Evolutionary conservation across 2,888 invertebrate genomes (phyloP).

Genomic region (Drosophila tanythrix): DNA sequence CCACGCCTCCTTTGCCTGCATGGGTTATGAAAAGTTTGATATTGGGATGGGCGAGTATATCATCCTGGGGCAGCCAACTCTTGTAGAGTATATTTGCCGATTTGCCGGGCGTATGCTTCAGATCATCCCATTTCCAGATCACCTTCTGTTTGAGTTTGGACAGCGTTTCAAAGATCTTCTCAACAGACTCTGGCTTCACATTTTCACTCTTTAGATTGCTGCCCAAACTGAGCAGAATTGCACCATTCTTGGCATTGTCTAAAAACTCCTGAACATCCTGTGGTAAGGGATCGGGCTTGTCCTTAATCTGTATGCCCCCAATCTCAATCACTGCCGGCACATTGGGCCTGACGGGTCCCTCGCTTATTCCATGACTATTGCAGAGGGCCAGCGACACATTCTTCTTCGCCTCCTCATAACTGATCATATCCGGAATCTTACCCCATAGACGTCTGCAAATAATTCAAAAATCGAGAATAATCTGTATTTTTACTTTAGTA

Average conservation of each 20-base stretch:
- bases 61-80: slow-evolving; percentile 90
- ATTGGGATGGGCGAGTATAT: slow-evolving; percentile 88
- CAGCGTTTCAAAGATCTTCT: slow-evolving; percentile 87
- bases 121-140: slow-evolving; percentile 89
- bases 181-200: slow-evolving; percentile 85
- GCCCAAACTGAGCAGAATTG: slow-evolving; percentile 85
- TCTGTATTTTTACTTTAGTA: background rate
- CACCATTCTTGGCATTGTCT: slow-evolving; percentile 84
- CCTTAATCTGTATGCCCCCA: slow-evolving; percentile 84
- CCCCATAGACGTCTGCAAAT: slow-evolving; percentile 46
- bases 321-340: slow-evolving; percentile 82
- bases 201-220: slow-evolving; percentile 82
- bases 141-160: slow-evolving; percentile 87
- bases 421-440: slow-evolving; percentile 59
- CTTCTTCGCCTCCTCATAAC: slow-evolving; percentile 66
- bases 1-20: slow-evolving; percentile 88
- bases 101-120: slow-evolving; percentile 84
- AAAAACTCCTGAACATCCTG: slow-evolving; percentile 83
- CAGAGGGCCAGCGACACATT: slow-evolving; percentile 82
- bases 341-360: slow-evolving; percentile 80
- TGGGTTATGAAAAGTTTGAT: slow-evolving; percentile 88
- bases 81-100: slow-evolving; percentile 84
- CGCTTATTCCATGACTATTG: slow-evolving; percentile 80
- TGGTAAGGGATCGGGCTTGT: slow-evolving; percentile 78
- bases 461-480: background rate